A percentile compares a stretch with the other conserved stretches of the same genome.
These are phyloP conservation scores for Brassicogethes aeneus DNA, from an alignment of 2,888 invertebrate genomes.

Conservation along the genomic window DNA sequence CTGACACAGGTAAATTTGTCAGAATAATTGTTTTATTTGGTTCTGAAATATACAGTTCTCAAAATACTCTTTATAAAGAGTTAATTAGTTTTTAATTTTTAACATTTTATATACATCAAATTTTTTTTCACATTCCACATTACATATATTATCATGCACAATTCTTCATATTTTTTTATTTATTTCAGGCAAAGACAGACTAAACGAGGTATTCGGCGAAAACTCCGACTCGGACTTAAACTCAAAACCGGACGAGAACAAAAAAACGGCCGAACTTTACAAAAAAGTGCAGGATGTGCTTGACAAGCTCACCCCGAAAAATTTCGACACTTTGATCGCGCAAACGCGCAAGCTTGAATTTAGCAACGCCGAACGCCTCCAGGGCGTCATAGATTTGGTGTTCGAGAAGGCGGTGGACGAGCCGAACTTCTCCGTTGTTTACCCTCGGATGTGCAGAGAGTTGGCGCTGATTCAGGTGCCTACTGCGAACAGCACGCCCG, in stretches of 20 bases:
- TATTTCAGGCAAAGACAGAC: no score
- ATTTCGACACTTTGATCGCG: slow-evolving; percentile 72
- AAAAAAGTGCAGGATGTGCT: slow-evolving; percentile 80
- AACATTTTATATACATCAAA: no score
- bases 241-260: slow-evolving; percentile 44
- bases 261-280: slow-evolving; percentile 56
- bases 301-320: slow-evolving; percentile 92
- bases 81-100: no score
- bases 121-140: no score
- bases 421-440: slow-evolving; percentile 86
- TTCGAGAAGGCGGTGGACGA: slow-evolving; percentile 95
- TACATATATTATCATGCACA: no score
- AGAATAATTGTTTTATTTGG: no score
- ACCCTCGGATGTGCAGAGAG: slow-evolving; percentile 78
- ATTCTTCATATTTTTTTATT: no score
- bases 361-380: slow-evolving; percentile 67
- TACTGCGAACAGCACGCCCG: slow-evolving; percentile 14
- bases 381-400: slow-evolving; percentile 79
- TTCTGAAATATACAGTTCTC: no score
- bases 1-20: slow-evolving; percentile 34
- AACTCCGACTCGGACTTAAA: slow-evolving; percentile 26
- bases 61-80: no score
- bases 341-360: slow-evolving; percentile 72
- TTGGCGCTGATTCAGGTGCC: slow-evolving; percentile 50
- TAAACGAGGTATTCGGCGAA: no score